Evolutionary conservation across 1,140 invertebrate species (phyloP).

Genomic region (Cydia fagiglandana): DNA sequence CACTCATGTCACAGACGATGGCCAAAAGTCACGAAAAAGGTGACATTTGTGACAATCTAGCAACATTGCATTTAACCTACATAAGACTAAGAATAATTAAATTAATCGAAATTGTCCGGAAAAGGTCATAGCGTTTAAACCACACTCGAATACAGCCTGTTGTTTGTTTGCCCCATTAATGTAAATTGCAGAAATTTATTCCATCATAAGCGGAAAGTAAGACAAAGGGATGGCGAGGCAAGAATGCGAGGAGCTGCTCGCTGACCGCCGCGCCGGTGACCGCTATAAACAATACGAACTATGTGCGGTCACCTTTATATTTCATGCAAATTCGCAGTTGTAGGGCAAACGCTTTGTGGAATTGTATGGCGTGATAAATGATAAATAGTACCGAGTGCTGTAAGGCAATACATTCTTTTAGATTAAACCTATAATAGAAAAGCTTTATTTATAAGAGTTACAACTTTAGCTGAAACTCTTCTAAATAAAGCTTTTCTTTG

Average conservation of each 20-base stretch:
- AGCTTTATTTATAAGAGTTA: no score
- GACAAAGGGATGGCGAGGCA: constrained; percentile 71
- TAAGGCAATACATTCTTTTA: background rate
- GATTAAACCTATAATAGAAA: background rate
- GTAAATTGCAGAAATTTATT: constrained; percentile 46
- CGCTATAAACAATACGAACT: constrained; percentile 75
- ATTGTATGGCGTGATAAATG: constrained; percentile 58
- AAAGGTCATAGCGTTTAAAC: background rate
- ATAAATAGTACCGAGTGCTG: constrained; percentile 21
- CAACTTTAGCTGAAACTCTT: background rate
- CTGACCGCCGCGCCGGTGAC: constrained; percentile 57
- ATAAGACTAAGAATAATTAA: no score
- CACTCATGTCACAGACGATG: no score
- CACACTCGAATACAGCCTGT: constrained; percentile 24
- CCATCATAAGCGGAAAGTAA: constrained; percentile 72
- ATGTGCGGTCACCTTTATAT: constrained; percentile 77
- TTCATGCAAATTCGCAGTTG: constrained; percentile 71
- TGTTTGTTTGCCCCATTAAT: constrained; percentile 50
- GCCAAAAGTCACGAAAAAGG: no score
- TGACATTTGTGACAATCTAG: no score
- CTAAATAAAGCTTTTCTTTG: no score
- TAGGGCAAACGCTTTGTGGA: constrained; percentile 56
- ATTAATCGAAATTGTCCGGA: background rate
- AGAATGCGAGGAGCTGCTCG: constrained; percentile 69
- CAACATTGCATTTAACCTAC: no score